Conservation (phyloP, 2,113 vertebrate genomes). For the Tachysurus fulvidraco region DNA sequence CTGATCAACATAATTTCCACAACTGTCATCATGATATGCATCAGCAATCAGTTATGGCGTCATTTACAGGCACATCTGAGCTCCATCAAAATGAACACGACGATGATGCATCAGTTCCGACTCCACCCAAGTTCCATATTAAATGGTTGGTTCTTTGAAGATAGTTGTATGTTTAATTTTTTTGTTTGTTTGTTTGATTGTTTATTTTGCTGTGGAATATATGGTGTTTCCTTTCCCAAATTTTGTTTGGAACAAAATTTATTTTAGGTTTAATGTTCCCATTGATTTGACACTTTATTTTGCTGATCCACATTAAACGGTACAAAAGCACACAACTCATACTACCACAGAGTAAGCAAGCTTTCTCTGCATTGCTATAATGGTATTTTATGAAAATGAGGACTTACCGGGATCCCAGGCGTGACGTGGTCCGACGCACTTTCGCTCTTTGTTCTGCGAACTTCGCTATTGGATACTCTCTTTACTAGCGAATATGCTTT, state of each 20-base stretch:
- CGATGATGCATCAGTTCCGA: slow-evolving; percentile 28
- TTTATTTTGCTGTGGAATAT: background rate
- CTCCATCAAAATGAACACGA: slow-evolving; percentile 26
- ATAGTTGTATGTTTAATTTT: background rate
- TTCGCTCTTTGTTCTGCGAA: slow-evolving; percentile 42
- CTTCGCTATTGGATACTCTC: slow-evolving; percentile 15
- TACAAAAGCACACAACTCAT: background rate
- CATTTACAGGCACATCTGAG: slow-evolving; percentile 40
- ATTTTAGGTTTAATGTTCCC: background rate
- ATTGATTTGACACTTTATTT: background rate
- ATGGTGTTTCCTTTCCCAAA: background rate
- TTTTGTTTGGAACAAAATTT: background rate
- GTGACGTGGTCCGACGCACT: slow-evolving; percentile 46
- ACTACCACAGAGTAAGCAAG: background rate
- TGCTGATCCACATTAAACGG: background rate
- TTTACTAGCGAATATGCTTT: slow-evolving; percentile 14
- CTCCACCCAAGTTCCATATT: slow-evolving; percentile 36
- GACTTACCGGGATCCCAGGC: slow-evolving; percentile 56
- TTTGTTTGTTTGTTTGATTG: background rate
- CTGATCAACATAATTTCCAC: slow-evolving; percentile 25
- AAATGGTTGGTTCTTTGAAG: background rate
- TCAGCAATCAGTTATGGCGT: slow-evolving; percentile 35
- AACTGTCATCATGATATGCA: slow-evolving; percentile 34
- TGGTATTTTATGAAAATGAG: slow-evolving; percentile 40
- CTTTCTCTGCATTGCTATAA: background rate